phyloP scores from a whole-genome alignment of 2,888 invertebrate species.

The Luperina testacea region DNA sequence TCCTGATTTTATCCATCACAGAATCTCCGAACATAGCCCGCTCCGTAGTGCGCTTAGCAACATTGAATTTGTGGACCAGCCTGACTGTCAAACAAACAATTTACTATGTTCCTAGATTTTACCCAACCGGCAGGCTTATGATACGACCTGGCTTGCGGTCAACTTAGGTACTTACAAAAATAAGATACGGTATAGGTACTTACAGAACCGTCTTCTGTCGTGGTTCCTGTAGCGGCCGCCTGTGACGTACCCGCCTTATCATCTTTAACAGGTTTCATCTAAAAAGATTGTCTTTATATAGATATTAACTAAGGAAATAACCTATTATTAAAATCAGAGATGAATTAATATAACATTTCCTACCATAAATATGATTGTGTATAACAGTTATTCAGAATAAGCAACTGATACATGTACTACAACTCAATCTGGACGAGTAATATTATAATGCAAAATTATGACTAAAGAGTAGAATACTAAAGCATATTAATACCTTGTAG shows the following conservation, averaged over 20 bases:
- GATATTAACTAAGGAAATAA: background rate
- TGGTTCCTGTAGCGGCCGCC: background rate
- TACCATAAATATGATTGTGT: too few relatives aligned
- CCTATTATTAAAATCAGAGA: background rate
- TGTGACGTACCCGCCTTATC: background rate
- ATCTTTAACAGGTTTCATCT: conserved; percentile 34
- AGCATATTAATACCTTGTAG: conserved; percentile 11
- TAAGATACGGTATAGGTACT: conserved; percentile 11
- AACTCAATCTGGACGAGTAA: background rate
- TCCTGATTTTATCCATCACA: too few relatives aligned
- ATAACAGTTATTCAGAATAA: background rate
- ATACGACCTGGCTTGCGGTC: background rate
- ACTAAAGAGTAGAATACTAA: background rate
- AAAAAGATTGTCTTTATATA: background rate
- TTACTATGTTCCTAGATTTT: background rate
- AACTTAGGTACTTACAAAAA: background rate
- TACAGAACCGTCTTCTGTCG: conserved; percentile 8
- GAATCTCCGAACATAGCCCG: too few relatives aligned
- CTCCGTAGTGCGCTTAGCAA: too few relatives aligned
- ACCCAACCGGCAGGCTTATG: background rate
- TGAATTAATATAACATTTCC: background rate
- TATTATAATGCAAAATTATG: background rate
- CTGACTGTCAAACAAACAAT: too few relatives aligned
- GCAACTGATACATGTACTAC: background rate
- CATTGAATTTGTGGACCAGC: too few relatives aligned